Base-by-base conservation (phyloP, 2,113 vertebrate genomes). In the Tylochromis polylepis region DNA sequence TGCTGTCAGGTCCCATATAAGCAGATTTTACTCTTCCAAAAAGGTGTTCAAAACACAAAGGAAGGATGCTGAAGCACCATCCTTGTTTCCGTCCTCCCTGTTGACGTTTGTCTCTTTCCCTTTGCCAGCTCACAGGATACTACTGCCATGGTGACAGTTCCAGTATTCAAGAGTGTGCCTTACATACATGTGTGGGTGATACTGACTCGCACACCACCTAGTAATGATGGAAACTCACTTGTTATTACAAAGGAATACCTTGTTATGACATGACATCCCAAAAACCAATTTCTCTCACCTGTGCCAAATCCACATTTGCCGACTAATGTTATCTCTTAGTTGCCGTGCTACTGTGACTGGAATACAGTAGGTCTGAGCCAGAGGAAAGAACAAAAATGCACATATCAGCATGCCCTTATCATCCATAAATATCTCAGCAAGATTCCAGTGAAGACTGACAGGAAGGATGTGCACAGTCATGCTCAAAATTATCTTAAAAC, bases 161-260 rank as follows among this genome's bases (percentile, higher is more conserved):
- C 83, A 80, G 36, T 85, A 91, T 85, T 77, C 41, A 83, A 87
- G 92, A 91, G 87, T 87, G 91, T 90, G 92, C 12, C 46, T 11
- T 24, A 34, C 67, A 89, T 86, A 88, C 81, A 83, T 67, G 36
- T 70, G 57, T 62, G 77, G 38, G 83, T 83, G 87, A 88, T 81
- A 67, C 86, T 89, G 70, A 16, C 70, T 87, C 31, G 12, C 20
- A 59, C 82, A 79, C 82, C 91, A 81, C 65, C 85, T 58, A 85
- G 51, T 18, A 56, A 43, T 78, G 24, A 67, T 20, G 36, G 79
- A 87, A 81, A 88, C 15, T 79, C 29, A 43, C 29, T 51, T 88
- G 24, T 72, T 79, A 46, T 62, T 57, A 43, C 70, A 82, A 49
- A 55, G 6, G 81, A 43, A 82, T 80, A 10, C 70, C 72, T 49